Conservation (phyloP, 1,140 invertebrate genomes). For the Drosophila arizonae region DNA sequence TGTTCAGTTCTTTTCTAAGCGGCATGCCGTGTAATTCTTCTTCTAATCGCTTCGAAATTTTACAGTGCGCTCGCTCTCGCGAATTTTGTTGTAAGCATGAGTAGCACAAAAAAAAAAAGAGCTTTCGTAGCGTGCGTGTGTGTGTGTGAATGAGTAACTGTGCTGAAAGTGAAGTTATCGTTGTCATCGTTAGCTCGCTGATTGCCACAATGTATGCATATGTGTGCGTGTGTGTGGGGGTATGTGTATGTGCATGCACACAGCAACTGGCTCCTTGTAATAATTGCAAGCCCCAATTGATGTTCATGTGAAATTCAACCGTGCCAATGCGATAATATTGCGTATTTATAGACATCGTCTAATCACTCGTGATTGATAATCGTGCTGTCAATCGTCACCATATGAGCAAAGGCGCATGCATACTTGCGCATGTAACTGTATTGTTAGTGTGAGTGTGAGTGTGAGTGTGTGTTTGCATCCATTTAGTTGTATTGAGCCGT, state of each 20-base stretch:
- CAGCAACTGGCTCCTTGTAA: constrained; percentile 58
- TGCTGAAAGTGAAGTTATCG: constrained; percentile 46
- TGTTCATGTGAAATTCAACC: constrained; percentile 32
- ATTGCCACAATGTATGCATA: constrained; percentile 1
- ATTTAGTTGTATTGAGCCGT: too few species aligned
- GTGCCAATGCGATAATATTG: constrained; percentile 61
- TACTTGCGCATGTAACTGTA: neutral
- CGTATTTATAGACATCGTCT: constrained; percentile 70
- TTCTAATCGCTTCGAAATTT: constrained; percentile 73
- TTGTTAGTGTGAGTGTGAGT: constrained; percentile 4
- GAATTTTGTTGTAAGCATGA: constrained; percentile 13
- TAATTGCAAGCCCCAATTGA: constrained; percentile 47
- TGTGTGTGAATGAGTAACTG: constrained; percentile 6
- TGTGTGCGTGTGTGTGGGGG: neutral
- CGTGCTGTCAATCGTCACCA: constrained; percentile 46
- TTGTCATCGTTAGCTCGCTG: constrained; percentile 26
- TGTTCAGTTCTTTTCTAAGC: constrained; percentile 82
- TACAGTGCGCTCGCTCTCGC: constrained; percentile 46
- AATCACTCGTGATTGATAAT: constrained; percentile 74
- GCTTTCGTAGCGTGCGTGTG: constrained; percentile 3
- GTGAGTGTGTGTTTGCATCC: constrained; percentile 7
- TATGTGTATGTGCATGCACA: neutral
- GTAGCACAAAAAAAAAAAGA: neutral
- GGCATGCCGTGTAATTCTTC: constrained; percentile 78
- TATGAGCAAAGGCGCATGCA: constrained; percentile 1